Conservation (phyloP, 1,140 invertebrate species). For the Atta cephalotes region DNA sequence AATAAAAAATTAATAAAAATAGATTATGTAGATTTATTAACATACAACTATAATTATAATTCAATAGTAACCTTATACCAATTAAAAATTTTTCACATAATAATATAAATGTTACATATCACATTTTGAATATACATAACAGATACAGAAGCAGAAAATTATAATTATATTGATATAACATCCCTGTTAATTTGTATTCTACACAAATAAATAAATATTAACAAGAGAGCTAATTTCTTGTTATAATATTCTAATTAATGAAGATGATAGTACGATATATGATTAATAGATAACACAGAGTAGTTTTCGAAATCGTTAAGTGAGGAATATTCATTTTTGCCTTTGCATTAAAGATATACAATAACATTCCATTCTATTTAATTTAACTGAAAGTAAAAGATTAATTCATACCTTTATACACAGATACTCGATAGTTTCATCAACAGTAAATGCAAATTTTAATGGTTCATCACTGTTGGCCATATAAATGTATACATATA, state of each 20-base stretch:
- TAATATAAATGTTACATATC: no score
- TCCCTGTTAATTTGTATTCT: no score
- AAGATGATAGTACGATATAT: background rate
- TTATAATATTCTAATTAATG: no score
- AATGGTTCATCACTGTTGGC: constrained; percentile 11
- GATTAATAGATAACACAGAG: background rate
- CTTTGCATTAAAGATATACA: background rate
- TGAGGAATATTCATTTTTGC: background rate
- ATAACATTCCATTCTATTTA: background rate
- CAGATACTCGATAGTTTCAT: constrained; percentile 1
- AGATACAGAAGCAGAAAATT: no score
- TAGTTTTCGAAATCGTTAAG: background rate
- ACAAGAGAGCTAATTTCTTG: no score
- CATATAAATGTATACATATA: constrained; percentile 33
- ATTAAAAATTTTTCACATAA: no score
- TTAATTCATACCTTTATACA: background rate
- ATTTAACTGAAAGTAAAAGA: background rate
- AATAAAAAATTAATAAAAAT: constrained; percentile 6
- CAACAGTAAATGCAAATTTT: constrained; percentile 13
- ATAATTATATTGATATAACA: no score
- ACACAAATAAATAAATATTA: no score
- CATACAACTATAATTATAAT: no score
- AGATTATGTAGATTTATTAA: background rate
- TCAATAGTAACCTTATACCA: no score
- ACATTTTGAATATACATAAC: no score